A percentile compares a stretch with the other conserved stretches of the same genome.
Conservation (phyloP, 2,113 vertebrate species). For the Strix aluco region DNA sequence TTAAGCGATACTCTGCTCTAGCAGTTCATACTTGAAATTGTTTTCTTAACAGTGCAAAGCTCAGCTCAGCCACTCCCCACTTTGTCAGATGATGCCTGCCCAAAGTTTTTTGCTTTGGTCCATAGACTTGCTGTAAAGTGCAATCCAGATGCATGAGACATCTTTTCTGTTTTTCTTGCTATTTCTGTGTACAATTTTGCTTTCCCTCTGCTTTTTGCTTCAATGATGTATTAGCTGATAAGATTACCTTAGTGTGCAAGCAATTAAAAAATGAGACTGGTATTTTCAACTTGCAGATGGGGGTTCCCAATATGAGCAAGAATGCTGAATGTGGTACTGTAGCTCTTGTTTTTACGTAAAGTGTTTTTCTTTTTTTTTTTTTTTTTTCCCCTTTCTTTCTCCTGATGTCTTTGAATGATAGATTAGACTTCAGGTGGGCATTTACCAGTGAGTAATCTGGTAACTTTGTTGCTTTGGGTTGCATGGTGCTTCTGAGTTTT, state of each 20-base stretch:
- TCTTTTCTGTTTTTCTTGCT: not conserved
- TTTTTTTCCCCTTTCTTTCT: not conserved
- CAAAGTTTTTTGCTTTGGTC: not conserved
- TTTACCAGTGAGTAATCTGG: not conserved
- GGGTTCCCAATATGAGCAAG: not conserved
- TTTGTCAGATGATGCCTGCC: not conserved
- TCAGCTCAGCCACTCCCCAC: not conserved
- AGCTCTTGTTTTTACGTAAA: not conserved
- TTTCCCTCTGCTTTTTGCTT: not conserved
- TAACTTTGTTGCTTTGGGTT: not conserved
- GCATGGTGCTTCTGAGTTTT: not conserved
- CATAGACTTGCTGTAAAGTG: not conserved
- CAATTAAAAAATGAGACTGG: not conserved
- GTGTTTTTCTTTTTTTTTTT: too few species aligned
- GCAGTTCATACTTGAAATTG: not conserved
- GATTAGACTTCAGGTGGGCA: not conserved
- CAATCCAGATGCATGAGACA: not conserved
- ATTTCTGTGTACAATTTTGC: not conserved
- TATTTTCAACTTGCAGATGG: not conserved
- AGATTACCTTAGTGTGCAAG: not conserved
- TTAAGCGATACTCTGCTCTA: not conserved
- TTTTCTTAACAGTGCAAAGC: slow-evolving; percentile 11
- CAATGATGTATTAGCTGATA: not conserved
- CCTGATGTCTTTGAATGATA: not conserved
- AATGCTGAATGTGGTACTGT: not conserved